Evolutionary conservation across 2,797 vertebrate species (phyloP), one percentile per base, ranked within the genome.

Genomic region (Melanotaenia boesemani): DNA sequence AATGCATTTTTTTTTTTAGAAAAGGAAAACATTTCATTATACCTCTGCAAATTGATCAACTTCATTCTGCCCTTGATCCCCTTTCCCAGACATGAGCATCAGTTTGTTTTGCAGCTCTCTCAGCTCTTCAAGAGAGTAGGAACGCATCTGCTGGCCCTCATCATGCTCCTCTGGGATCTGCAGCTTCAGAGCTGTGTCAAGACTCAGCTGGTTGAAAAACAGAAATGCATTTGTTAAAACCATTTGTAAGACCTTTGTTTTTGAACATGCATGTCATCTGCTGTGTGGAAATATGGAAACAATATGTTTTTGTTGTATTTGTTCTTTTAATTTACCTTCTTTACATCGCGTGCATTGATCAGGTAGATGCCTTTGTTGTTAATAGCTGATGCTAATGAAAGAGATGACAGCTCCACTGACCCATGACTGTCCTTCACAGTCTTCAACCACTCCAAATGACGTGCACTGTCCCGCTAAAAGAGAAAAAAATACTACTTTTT

Each of bases 31-130:
- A 16, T 65, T 71, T 63, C 0, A 44, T 44, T n/a, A 8, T 89
- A 98, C 98, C 96, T 98, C 98, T 0, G 95, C 95, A 91, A 99
- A 99, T 37, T 82, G 93, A 65, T 98, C 96, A 66, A 98, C 97
- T 79, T 98, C 97, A 67, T 78, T 58, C 5, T 94, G 94, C 30
- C 93, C 95, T 86, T 97, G 96, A 50, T 98, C 97, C 16, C 94
- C 97, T 92, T 97, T 97, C 20, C 96, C 95, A 0, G 98, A 99
- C 97, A 99, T 98, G 9, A 99, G 96, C 98, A 99, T 99, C 56
- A 99, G 93, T 76, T 99, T 99, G 90, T 99, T 99, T 83, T 98
- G 94, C 55, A 99, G 94, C 22, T 99, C 98, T 3, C 92, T 91
- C 24, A 99, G 92, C 55, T 99, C 97, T 18, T 97, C 96, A 2